Evolutionary conservation across 2,797 vertebrate species (phyloP), one percentile per base, ranked within the genome.

Genomic region (Vultur gryphus): DNA sequence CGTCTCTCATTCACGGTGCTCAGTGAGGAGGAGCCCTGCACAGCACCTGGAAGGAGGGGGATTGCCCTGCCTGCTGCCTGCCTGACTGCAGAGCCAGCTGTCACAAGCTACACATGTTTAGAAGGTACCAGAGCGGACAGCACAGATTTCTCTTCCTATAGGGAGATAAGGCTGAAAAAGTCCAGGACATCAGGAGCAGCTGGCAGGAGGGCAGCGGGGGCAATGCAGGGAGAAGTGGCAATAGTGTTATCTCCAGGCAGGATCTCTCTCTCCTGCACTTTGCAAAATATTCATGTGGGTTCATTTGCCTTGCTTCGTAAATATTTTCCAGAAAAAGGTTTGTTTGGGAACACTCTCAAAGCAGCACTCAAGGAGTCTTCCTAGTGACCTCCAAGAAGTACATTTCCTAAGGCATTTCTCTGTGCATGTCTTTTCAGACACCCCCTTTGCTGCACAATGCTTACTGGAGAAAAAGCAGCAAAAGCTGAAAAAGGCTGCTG

Each of bases 321-420:
- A 91, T 66, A 59, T 81, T 90, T 96, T 92, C 80, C 71, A 89
- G 57, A 54, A 88, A 67, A 90, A 79, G 25, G 5, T 54, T 93
- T 94, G 16, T 89, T 88, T 92, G 65, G 3, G 24, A 76, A 62
- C 17, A 33, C 28, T 87, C 48, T 95, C 70, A 82, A 57, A 88
- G 69, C 66, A 59, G 29, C 1, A 2, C 72, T 81, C 37, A 59
- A 82, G 61, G 57, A 90, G 24, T 46, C 84, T 87, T 84, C 46
- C 64, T 19, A 59, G 41, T 46, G 84, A 96, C 80, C 94, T 96
- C 52, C 69, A 82, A 49, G 69, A 94, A 80, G 67, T 31, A n/a
- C 24, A 51, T 41, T 79, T 88, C 83, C 55, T 51, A 49, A 43
- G 72, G 64, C 15, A 3, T 55, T 90, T 67, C 81, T 65, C 41